Evolutionary conservation across 2,888 invertebrate species (phyloP).

Genomic region (Gandaritis pyraliata): DNA sequence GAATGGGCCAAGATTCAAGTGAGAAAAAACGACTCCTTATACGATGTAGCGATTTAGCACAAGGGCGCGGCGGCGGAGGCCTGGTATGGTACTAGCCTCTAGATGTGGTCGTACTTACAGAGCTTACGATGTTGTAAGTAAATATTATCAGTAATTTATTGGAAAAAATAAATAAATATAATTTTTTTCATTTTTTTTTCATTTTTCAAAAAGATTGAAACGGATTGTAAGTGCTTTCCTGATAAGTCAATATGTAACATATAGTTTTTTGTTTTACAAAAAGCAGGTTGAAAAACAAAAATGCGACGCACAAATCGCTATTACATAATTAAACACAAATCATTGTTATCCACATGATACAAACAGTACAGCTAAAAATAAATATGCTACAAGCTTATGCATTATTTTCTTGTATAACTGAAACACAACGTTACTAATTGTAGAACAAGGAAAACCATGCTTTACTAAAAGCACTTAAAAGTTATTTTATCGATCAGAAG

Average conservation of each 20-base stretch:
- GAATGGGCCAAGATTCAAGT: constrained; percentile 23
- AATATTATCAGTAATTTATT: neutral
- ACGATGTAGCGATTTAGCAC: constrained; percentile 35
- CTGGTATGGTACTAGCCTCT: constrained; percentile 27
- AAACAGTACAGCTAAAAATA: too few species aligned
- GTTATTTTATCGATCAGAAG: constrained; percentile 7
- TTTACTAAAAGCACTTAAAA: neutral
- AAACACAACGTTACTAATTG: neutral
- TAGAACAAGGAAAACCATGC: constrained; percentile 10
- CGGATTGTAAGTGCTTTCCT: neutral
- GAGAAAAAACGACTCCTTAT: constrained; percentile 39
- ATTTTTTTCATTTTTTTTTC: too few species aligned
- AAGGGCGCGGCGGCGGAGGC: constrained; percentile 29
- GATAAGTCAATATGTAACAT: too few species aligned
- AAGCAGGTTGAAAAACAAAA: neutral
- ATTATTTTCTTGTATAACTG: too few species aligned
- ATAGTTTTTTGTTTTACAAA: too few species aligned
- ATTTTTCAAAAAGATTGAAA: too few species aligned
- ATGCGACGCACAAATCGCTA: too few species aligned
- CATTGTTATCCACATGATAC: too few species aligned
- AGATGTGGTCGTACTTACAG: constrained; percentile 2
- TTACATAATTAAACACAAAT: too few species aligned
- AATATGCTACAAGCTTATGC: too few species aligned
- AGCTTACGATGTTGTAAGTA: constrained; percentile 6
- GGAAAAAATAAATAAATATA: too few species aligned